Evolutionary conservation across 2,888 invertebrate genomes (phyloP).

Genomic region (Chrysodeixis includens): DNA sequence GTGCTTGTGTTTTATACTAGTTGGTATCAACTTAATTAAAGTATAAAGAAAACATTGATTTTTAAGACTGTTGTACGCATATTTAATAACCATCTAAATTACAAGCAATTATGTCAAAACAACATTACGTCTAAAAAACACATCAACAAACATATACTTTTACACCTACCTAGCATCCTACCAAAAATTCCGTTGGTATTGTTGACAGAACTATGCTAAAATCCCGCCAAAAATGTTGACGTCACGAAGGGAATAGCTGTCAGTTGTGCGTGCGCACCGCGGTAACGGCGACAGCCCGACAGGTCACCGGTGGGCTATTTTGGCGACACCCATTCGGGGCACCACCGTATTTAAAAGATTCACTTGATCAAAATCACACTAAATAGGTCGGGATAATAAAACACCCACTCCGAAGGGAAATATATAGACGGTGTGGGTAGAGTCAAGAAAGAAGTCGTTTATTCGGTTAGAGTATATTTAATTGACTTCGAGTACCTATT

Average conservation of each 20-base stretch:
- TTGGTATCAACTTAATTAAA: too few relatives aligned
- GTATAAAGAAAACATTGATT: too few relatives aligned
- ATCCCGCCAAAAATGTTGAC: constrained; percentile 38
- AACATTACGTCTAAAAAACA: not conserved
- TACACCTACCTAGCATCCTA: not conserved
- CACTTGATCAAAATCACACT: constrained; percentile 49
- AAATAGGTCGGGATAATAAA: constrained; percentile 52
- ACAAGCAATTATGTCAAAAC: too few relatives aligned
- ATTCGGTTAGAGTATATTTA: too few relatives aligned
- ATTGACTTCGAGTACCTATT: too few relatives aligned
- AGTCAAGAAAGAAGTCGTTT: not conserved
- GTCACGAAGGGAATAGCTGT: constrained; percentile 36
- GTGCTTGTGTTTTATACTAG: too few relatives aligned
- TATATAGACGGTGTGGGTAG: constrained; percentile 23
- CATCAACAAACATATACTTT: not conserved
- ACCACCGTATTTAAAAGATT: constrained; percentile 56
- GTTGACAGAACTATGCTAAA: constrained; percentile 6
- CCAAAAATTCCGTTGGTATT: not conserved
- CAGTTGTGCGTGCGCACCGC: constrained; percentile 41
- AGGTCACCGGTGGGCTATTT: constrained; percentile 60
- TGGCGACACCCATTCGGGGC: constrained; percentile 50
- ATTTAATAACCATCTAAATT: too few relatives aligned
- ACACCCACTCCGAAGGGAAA: constrained; percentile 22
- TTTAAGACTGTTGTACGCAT: too few relatives aligned
- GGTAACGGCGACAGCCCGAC: constrained; percentile 57